Base-by-base conservation (phyloP, 1,140 invertebrate species). In the Aplysia californica region DNA sequence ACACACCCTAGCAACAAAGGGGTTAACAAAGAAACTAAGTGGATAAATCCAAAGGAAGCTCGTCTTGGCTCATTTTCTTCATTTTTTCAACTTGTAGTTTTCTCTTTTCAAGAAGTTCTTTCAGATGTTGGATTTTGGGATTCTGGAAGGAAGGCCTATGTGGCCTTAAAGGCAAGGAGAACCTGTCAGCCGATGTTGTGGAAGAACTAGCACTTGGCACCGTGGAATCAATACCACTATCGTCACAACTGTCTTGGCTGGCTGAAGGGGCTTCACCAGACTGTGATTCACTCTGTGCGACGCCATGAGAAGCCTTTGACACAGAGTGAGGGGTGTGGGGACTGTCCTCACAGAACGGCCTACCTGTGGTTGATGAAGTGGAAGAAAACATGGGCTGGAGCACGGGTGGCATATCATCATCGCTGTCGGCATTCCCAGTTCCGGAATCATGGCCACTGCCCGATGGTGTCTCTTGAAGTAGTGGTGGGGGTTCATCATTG, bases 101-200 rank as follows among this genome's bases (percentile, higher is more conserved):
- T 61, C 61, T 73, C 36, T 73, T 73, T 41, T 61, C 61, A 18
- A 73, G 38, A 21, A 73, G 70, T 31, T 73, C 55, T 39, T 61
- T 73, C 4, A 73, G 58, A 10, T 61, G 33, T n/a, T 61, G 38
- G 20, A 73, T 73, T 33, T 73, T 73, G 6, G 15, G 6, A 35
- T 56, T 70, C 50, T 70, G 31, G n/a, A 10, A 56, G 29, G n/a
- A 21, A 6, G 66, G 31, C 21, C 4, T 68, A 5, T 59, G 58
- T 21, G 21, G 6, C 6, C 58, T 59, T 21, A 70, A 18, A 1
- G 31, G 68, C 10, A 36, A n/a, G n/a, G n/a, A n/a, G n/a, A n/a
- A n/a, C n/a, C 35, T 29, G 35, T 10, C 0, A 10, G 38, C 5
- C 39, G 66, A 68, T 2, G 66, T n/a, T 6, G 33, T 29, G 20